phyloP scores from a whole-genome alignment of 37 sponge, comb jelly and placozoan genomes.

The Mnemiopsis leidyi region DNA sequence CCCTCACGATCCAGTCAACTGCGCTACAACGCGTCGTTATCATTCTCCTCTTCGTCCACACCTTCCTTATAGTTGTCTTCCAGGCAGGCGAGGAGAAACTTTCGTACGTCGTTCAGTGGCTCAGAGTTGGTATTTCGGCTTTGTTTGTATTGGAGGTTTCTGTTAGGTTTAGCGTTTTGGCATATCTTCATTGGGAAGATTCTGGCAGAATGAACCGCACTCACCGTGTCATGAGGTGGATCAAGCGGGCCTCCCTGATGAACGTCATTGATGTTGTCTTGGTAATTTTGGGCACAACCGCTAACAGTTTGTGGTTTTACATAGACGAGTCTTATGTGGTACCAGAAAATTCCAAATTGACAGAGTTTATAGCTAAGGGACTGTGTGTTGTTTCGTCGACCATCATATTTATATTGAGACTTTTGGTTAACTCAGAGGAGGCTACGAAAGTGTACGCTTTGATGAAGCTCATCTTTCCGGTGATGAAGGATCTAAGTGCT shows the following conservation, averaged over 20 bases:
- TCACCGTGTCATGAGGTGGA: background rate
- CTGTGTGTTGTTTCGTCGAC: conserved; percentile 3
- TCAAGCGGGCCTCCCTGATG: background rate
- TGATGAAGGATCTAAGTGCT: background rate
- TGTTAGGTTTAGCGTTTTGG: conserved; percentile 6
- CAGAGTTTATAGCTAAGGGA: background rate
- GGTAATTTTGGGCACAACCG: background rate
- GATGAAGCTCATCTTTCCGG: background rate
- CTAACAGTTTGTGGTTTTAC: background rate
- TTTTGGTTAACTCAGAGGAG: background rate
- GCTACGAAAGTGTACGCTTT: background rate
- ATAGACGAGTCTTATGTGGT: background rate
- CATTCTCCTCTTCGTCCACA: conserved; percentile 4
- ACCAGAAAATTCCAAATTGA: background rate
- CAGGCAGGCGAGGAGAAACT: background rate
- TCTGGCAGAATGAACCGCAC: background rate
- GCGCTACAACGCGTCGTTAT: background rate
- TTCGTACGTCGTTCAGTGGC: background rate
- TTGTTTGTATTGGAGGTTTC: background rate
- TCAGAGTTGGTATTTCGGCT: background rate
- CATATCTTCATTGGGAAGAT: background rate
- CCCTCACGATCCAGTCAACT: background rate
- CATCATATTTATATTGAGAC: background rate
- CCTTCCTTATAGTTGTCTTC: background rate
- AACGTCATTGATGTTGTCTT: background rate